phyloP scores from a whole-genome alignment of 2,797 vertebrate genomes.

The Amblyopsis hoosieri region DNA sequence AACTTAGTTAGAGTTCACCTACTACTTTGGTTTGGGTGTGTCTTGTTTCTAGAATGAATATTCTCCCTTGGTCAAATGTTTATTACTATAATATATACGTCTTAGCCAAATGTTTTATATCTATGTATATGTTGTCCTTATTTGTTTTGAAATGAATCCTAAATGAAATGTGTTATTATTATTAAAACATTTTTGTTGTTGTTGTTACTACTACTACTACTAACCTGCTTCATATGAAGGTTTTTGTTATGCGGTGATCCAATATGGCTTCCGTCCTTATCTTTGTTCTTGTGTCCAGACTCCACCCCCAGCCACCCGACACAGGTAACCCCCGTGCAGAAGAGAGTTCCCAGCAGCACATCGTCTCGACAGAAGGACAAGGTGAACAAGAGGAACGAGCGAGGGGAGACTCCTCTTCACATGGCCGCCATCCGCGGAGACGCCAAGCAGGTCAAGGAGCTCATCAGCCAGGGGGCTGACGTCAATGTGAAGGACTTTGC shows the following conservation, averaged over 20 bases:
- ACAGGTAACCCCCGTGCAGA: constrained; percentile 89
- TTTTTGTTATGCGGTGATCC: background rate
- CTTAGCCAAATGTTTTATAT: too few relatives aligned
- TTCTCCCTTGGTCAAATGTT: too few relatives aligned
- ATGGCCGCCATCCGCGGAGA: constrained; percentile 98
- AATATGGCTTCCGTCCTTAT: background rate
- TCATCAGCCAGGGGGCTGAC: constrained; percentile 95
- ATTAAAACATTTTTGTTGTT: background rate
- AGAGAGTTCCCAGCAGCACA: constrained; percentile 90
- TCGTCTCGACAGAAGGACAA: constrained; percentile 97
- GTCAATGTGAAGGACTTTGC: constrained; percentile 99
- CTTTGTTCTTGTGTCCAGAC: constrained; percentile 72
- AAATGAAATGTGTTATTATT: too few relatives aligned
- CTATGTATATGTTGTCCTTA: background rate
- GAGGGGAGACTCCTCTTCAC: constrained; percentile 96
- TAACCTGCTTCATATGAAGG: background rate
- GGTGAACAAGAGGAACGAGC: constrained; percentile 98
- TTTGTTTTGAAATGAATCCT: background rate
- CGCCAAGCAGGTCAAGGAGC: constrained; percentile 95
- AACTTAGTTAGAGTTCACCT: too few relatives aligned
- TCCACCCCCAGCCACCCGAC: constrained; percentile 94
- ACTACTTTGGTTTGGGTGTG: too few relatives aligned
- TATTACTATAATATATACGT: too few relatives aligned
- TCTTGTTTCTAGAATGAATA: too few relatives aligned
- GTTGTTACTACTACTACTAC: background rate